Conservation (phyloP, 2,888 invertebrate species). For the Pilophorus perplexus region DNA sequence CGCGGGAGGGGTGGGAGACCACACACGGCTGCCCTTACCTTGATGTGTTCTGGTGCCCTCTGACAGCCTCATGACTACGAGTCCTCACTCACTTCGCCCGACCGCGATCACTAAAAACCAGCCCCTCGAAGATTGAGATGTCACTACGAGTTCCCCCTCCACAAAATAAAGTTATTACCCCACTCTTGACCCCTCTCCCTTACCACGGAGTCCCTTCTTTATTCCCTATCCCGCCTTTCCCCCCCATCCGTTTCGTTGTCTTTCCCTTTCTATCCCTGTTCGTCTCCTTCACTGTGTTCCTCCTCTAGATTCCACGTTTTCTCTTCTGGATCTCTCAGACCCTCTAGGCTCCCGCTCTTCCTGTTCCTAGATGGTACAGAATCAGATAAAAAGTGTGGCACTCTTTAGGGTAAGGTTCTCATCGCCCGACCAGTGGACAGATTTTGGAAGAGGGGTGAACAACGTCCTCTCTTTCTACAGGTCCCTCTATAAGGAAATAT, state of each 20-base stretch:
- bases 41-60: conserved; percentile 13
- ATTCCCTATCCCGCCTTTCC: background rate
- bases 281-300: conserved; percentile 2
- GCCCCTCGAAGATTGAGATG: conserved; percentile 28
- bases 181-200: background rate
- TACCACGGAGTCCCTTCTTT: background rate
- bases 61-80: conserved; percentile 21
- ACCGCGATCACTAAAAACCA: conserved; percentile 27
- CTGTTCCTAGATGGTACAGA: too few relatives aligned
- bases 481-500: too few relatives aligned
- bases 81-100: conserved; percentile 28
- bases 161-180: conserved; percentile 28
- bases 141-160: conserved; percentile 21
- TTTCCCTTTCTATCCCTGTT: background rate
- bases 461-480: too few relatives aligned
- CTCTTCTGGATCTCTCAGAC: too few relatives aligned
- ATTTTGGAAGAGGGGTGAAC: too few relatives aligned
- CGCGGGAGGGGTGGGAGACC: background rate
- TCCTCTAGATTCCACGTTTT: too few relatives aligned
- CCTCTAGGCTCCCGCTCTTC: too few relatives aligned
- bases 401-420: too few relatives aligned
- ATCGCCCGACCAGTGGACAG: too few relatives aligned
- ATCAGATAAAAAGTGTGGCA: too few relatives aligned
- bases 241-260: background rate
- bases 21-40: conserved; percentile 10